phyloP scores from a whole-genome alignment of 2,797 vertebrate genomes.

The Enteromius fasciolatus region DNA sequence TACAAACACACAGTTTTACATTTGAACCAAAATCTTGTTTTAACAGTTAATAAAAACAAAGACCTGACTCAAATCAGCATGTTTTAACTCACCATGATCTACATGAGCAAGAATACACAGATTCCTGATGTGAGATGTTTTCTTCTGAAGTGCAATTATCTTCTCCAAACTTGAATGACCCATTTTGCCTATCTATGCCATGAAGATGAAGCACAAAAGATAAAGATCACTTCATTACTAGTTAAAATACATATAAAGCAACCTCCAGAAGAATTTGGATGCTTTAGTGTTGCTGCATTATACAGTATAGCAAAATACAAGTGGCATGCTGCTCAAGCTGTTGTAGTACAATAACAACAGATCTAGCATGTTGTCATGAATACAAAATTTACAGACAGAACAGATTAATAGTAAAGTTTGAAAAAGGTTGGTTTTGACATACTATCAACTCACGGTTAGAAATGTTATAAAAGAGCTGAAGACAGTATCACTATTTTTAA shows the following conservation, averaged over 20 bases:
- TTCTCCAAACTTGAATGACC: slow-evolving; percentile 79
- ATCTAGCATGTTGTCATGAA: not conserved
- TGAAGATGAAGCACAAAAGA: not conserved
- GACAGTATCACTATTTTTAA: not conserved
- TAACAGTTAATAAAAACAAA: not conserved
- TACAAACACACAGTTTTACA: not conserved
- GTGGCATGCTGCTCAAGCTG: not conserved
- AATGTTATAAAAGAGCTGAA: not conserved
- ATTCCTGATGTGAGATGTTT: slow-evolving; percentile 86
- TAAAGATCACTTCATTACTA: not conserved
- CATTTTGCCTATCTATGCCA: slow-evolving; percentile 72
- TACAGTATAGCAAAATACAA: not conserved
- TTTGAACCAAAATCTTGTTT: not conserved
- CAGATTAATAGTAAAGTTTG: not conserved
- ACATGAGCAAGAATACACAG: slow-evolving; percentile 95
- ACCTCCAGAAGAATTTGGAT: not conserved
- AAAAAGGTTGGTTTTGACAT: not conserved
- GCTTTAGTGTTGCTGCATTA: too few species aligned
- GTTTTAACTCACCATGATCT: slow-evolving; percentile 85
- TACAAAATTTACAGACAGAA: not conserved
- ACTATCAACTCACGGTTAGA: not conserved
- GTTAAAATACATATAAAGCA: not conserved
- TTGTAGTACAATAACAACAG: not conserved
- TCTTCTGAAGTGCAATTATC: slow-evolving; percentile 85
- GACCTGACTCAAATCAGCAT: not conserved